phyloP scores from a whole-genome alignment of 2,113 vertebrate genomes.

The Chionomys nivalis region DNA sequence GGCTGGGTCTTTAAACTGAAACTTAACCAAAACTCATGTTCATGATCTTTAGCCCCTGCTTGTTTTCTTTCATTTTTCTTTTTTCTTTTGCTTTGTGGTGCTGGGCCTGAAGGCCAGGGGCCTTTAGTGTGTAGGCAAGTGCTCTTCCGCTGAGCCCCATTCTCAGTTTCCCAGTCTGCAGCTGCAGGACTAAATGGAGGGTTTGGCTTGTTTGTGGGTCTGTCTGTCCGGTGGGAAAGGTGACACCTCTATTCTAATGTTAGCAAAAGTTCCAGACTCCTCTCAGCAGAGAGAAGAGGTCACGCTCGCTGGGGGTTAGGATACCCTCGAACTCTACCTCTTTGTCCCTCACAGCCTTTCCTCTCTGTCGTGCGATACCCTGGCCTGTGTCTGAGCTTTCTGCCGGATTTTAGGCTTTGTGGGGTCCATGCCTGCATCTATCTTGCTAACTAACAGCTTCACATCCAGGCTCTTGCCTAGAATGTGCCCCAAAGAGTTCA shows the following conservation, averaged over 20 bases:
- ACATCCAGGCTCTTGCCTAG: neutral
- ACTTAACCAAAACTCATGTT: neutral
- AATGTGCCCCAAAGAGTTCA: neutral
- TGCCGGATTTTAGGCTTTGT: neutral
- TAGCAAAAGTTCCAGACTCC: neutral
- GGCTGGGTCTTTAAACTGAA: neutral
- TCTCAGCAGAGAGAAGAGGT: neutral
- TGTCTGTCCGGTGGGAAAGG: neutral
- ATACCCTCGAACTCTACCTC: rapidly evolving
- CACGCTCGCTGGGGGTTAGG: neutral
- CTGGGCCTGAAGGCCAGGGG: neutral
- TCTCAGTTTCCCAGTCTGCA: neutral
- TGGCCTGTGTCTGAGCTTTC: neutral
- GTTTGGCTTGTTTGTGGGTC: neutral
- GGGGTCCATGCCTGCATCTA: neutral
- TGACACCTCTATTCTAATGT: rapidly evolving
- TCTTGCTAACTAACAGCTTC: neutral
- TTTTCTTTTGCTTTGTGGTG: neutral
- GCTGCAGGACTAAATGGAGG: neutral
- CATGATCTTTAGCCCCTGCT: neutral
- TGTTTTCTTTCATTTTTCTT: too few species aligned
- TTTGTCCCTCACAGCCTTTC: neutral
- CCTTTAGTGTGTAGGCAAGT: neutral
- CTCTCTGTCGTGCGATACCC: neutral
- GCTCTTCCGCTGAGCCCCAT: neutral